A percentile compares a stretch with the other conserved stretches of the same genome.
Conservation (phyloP, 2,113 vertebrate species). For the Dolichallabes microphthalmus region DNA sequence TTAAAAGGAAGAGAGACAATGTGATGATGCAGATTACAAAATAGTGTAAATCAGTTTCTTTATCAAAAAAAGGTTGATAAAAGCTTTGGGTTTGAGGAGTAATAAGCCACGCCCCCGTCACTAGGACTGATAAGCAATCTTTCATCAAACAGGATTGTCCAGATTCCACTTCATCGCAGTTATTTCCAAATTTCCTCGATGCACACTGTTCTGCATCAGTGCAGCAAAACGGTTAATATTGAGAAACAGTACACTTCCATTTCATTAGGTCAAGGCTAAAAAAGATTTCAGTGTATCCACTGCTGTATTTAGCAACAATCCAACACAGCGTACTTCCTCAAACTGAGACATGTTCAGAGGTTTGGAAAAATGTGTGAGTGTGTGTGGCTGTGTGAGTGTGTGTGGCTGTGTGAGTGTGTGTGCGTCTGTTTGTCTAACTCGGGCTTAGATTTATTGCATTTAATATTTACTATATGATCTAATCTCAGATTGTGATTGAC, state of each 20-base stretch:
- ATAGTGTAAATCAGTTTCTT: not conserved
- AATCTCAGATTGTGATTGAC: not conserved
- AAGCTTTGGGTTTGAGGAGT: not conserved
- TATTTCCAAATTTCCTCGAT: not conserved
- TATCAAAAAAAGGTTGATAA: not conserved
- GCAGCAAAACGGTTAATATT: not conserved
- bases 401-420: constrained; percentile 9
- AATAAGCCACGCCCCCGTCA: not conserved
- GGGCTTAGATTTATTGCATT: not conserved
- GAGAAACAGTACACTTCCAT: not conserved
- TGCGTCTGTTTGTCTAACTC: not conserved
- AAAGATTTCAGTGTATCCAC: not conserved
- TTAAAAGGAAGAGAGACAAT: not conserved
- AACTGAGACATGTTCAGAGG: not conserved
- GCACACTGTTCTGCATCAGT: not conserved
- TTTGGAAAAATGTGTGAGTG: not conserved
- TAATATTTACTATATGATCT: not conserved
- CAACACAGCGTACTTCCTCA: not conserved
- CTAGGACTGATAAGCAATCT: not conserved
- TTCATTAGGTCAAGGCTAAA: not conserved
- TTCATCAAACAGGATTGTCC: not conserved
- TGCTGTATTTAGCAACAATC: not conserved
- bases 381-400: constrained; percentile 19
- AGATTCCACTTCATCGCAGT: not conserved
- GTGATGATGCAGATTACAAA: not conserved